Base-by-base conservation (phyloP, 2,888 invertebrate genomes). In the Cephalotes varians region DNA sequence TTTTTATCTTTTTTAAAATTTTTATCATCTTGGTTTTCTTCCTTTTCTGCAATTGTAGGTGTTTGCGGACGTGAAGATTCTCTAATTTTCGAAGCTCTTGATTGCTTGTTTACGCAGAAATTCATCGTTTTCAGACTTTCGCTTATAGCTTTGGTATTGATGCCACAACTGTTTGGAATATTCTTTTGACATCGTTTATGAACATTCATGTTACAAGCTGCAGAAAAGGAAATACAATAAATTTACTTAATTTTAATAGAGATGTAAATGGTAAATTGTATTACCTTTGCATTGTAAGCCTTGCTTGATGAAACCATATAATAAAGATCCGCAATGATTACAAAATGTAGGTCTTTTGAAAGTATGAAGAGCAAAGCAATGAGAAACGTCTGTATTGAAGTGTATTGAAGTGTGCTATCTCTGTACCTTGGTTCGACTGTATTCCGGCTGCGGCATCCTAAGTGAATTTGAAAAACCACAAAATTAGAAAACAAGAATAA, bases 111-210 rank as follows among this genome's bases (percentile, higher is more conserved):
- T 9, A 98, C 98, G 76, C 98, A 97, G 94, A 99, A 97, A 94
- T 99, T 99, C 95, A 99, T 97, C 93, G 97, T 97, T 93, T 97
- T 97, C 91, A 99, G 96, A 91, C 99, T 97, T 94, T 98, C 98
- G 5, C 99, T 99, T 98, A 99, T 98, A 95, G 97, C 97, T 95
- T 99, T 98, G 80, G 98, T 98, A 95, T 99, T 98, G 95, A 99
- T 98, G 93, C 99, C 99, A 95, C 99, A 99, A 95, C 99, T 99
- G 95, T 99, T 99, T 85, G 99, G 99, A 87, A 99, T 99, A 95
- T 99, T 99, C 95, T 98, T 98, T 95, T 99, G 98, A 95, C 99
- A 99, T 81, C 99, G 96, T 95, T 99, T 99, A 96, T 99, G 99
- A 85, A 99, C 99, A 95, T 99, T 99, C 96, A 99, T 97, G 90